These are phyloP conservation scores for Fratercula arctica DNA, from an alignment of 2,797 vertebrate genomes.

Conservation along the genomic window DNA sequence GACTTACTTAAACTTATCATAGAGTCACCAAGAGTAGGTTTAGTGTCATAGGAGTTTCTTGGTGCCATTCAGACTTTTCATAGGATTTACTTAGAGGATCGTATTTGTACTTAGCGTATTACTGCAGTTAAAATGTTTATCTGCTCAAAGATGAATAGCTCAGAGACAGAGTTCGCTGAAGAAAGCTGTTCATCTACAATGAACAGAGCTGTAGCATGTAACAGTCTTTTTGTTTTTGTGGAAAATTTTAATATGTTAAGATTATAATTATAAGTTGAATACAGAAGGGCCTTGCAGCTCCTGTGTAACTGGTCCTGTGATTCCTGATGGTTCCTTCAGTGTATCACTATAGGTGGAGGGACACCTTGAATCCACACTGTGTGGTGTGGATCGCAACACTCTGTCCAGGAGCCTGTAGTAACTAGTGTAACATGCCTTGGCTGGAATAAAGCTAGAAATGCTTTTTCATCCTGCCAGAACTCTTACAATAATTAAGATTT, in stretches of 20 bases:
- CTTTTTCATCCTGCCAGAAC: not conserved
- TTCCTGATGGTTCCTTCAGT: not conserved
- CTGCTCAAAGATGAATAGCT: not conserved
- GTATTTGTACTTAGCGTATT: not conserved
- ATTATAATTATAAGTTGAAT: not conserved
- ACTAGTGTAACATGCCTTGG: not conserved
- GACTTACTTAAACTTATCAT: not conserved
- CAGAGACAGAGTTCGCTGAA: not conserved
- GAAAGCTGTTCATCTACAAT: not conserved
- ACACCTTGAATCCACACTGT: too few relatives aligned
- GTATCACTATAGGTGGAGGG: not conserved
- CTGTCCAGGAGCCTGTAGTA: not conserved
- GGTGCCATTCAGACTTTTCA: not conserved
- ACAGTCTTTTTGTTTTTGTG: not conserved
- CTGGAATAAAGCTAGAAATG: not conserved
- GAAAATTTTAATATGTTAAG: not conserved
- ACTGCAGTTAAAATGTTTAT: not conserved
- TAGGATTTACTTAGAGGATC: not conserved
- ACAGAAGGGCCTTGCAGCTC: not conserved
- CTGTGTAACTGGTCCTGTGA: not conserved
- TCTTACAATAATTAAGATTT: not conserved
- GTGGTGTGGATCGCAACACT: not conserved
- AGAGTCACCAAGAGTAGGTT: not conserved
- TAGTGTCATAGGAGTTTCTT: not conserved
- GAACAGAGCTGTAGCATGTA: not conserved